Evolutionary conservation across 2,113 vertebrate genomes (phyloP), one percentile per base, ranked within the genome.

Genomic region (Rostratula benghalensis): DNA sequence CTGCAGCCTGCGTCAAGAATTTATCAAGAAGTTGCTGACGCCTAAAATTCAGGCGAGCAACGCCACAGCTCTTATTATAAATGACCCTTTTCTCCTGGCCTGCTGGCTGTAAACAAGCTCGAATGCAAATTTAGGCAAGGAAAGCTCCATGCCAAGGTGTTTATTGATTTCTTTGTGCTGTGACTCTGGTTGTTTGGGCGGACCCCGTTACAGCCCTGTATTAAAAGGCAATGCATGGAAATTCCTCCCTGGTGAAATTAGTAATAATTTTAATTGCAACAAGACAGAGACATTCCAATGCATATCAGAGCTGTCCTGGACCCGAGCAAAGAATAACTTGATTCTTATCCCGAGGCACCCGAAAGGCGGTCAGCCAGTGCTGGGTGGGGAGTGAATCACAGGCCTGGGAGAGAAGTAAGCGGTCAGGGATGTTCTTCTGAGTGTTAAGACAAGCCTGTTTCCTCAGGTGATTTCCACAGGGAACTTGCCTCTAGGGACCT

Each of bases 21-120:
- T 87, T 82, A 37, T 64, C 48, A 7, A 69, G 43, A 43, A 94
- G 81, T 7, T 92, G 92, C 95, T 90, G 94, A 94, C 91, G 92
- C 69, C 74, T 69, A 15, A 87, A 89, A 71, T 75, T 90, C 77
- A 69, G 77, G 69, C 17, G 0, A 78, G 45, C 56, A 56, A 12
- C 48, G 51, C 69, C 68, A 33, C 10, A 3, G 79, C n/a, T 7
- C 65, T 35, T 30, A 37, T 57, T 89, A 68, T 17, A 92, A 75
- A 92, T 76, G 31, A 76, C 57, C 11, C 83, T 93, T 86, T 81
- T 93, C 76, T 88, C 43, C 56, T 24, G 60, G 28, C 22, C 76
- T 1, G 1, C 71, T 67, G n/a, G 24, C 56, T 82, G 73, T 78
- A 87, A 90, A 83, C 39, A 89, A 78, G 53, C 50, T 35, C 48